A percentile compares a stretch with the other conserved stretches of the same genome.
Evolutionary conservation across 2,113 vertebrate genomes (phyloP).

Genomic region (Peromyscus leucopus): DNA sequence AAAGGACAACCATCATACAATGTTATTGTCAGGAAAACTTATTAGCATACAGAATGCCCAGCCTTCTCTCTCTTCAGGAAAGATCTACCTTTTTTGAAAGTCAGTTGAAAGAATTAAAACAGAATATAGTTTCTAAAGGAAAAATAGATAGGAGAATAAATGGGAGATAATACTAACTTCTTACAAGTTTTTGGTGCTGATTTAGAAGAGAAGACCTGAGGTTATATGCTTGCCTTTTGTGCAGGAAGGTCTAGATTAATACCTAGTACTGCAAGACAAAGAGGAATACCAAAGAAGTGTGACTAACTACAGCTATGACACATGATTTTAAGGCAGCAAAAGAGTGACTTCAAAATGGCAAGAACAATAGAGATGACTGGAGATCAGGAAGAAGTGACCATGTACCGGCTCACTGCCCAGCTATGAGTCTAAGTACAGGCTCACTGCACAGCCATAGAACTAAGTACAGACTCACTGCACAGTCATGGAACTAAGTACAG

Average conservation of each 20-base stretch:
- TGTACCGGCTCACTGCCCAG: background rate
- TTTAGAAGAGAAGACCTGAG: background rate
- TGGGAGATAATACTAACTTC: background rate
- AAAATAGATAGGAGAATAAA: background rate
- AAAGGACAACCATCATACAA: background rate
- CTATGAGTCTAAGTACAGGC: background rate
- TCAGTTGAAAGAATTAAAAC: background rate
- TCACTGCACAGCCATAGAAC: background rate
- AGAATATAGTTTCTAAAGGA: background rate
- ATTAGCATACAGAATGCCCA: background rate
- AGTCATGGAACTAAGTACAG: background rate
- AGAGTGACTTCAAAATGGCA: background rate
- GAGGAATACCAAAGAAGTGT: background rate
- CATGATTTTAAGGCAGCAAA: background rate
- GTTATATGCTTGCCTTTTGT: background rate
- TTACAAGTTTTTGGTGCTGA: background rate
- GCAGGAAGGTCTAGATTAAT: background rate
- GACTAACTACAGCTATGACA: background rate
- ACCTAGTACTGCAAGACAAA: background rate
- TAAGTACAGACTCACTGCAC: background rate
- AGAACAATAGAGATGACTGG: background rate
- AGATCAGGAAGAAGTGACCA: background rate
- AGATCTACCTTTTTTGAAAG: background rate
- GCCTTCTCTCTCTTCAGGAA: background rate
- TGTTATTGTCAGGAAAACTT: background rate